Evolutionary conservation across 2,797 vertebrate genomes (phyloP).

Genomic region (Cebuella pygmaea): DNA sequence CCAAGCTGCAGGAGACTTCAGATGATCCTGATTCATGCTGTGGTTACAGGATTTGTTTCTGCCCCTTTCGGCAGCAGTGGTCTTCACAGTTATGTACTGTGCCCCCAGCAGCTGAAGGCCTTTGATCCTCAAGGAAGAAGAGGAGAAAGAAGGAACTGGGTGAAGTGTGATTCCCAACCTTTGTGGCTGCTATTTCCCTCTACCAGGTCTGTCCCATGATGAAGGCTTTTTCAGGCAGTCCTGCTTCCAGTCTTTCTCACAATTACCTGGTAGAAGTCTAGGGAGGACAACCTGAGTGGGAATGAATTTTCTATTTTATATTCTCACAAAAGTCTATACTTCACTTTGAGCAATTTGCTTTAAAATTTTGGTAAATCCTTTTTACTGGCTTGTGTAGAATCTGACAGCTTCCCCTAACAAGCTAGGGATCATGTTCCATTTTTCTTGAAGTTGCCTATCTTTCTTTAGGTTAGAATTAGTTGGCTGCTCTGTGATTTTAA

Average conservation of each 20-base stretch:
- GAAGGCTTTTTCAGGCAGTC: background rate
- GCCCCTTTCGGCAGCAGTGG: background rate
- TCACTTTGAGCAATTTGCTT: background rate
- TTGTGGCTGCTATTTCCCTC: background rate
- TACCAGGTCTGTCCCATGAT: no score
- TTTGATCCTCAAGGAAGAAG: background rate
- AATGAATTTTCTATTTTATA: background rate
- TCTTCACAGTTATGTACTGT: background rate
- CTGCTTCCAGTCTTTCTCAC: background rate
- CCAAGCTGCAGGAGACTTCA: no score
- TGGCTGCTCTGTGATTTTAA: background rate
- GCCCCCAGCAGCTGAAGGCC: background rate
- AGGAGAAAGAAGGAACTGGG: background rate
- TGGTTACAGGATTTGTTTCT: background rate
- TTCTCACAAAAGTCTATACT: background rate
- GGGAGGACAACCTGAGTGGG: background rate
- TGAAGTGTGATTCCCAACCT: background rate
- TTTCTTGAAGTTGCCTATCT: background rate
- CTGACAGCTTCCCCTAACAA: background rate
- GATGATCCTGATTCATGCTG: no score
- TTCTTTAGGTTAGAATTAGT: background rate
- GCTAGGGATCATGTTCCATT: background rate
- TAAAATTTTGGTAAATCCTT: background rate
- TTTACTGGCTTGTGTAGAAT: background rate
- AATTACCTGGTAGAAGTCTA: background rate